phyloP scores from a whole-genome alignment of 2,888 invertebrate genomes.

The Uropetala carovei region DNA sequence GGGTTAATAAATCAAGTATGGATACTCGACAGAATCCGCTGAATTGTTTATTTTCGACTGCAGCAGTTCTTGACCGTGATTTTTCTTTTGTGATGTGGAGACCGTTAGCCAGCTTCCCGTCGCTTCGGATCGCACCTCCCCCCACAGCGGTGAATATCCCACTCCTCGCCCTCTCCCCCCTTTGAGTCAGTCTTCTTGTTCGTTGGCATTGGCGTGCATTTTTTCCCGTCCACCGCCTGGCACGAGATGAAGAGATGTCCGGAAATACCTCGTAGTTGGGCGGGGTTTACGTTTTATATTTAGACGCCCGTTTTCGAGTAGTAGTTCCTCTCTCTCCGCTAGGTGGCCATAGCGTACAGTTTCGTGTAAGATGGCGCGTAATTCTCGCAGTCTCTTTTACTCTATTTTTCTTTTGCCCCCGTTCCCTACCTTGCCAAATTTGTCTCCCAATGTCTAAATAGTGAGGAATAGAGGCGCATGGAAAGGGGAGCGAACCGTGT shows the following conservation, averaged over 20 bases:
- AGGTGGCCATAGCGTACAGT: constrained; percentile 40
- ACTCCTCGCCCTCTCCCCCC: background rate
- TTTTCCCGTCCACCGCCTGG: constrained; percentile 43
- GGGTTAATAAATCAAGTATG: constrained; percentile 29
- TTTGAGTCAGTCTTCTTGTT: constrained; percentile 21
- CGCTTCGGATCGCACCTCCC: background rate
- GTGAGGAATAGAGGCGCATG: background rate
- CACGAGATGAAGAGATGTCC: constrained; percentile 50
- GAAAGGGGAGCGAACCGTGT: background rate
- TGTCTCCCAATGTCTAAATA: background rate
- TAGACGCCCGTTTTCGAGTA: constrained; percentile 10
- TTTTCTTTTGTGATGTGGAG: background rate
- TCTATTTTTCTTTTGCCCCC: background rate
- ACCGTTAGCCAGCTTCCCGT: background rate
- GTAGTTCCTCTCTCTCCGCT: constrained; percentile 46
- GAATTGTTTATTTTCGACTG: constrained; percentile 40
- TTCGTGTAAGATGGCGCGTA: background rate
- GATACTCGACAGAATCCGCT: constrained; percentile 44
- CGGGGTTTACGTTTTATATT: constrained; percentile 58
- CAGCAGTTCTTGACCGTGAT: constrained; percentile 31
- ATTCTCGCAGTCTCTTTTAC: background rate
- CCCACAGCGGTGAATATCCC: background rate
- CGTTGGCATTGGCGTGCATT: constrained; percentile 47
- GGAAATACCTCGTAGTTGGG: constrained; percentile 61
- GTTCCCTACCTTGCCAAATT: background rate